A percentile compares a stretch with the other conserved stretches of the same genome.
phyloP scores from a whole-genome alignment of 2,797 vertebrate species.

The Neoniphon sammara region DNA sequence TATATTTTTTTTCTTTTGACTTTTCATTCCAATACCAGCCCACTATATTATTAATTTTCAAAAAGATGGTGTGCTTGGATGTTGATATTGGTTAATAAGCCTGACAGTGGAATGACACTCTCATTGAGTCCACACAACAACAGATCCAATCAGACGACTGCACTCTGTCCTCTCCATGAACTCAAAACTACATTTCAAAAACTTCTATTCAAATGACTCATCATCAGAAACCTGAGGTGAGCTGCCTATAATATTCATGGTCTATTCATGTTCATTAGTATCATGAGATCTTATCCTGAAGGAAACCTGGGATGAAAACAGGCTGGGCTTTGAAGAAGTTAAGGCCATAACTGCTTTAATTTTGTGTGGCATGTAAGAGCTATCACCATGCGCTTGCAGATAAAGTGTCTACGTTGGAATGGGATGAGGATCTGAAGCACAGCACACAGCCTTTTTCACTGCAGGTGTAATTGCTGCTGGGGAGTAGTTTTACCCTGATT shows the following conservation, averaged over 20 bases:
- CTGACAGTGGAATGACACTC: constrained; percentile 33
- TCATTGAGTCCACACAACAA: constrained; percentile 4
- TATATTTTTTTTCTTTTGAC: too few relatives aligned
- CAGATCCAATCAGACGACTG: constrained; percentile 16
- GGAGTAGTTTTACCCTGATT: constrained; percentile 14
- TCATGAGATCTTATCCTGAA: constrained; percentile 26
- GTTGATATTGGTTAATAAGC: not conserved
- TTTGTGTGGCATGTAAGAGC: constrained; percentile 8
- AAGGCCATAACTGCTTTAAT: constrained; percentile 33
- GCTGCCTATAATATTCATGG: constrained; percentile 12
- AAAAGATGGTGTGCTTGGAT: not conserved
- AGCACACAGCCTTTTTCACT: constrained; percentile 33
- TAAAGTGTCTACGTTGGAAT: constrained; percentile 35
- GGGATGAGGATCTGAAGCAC: constrained; percentile 24
- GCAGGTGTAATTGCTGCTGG: constrained; percentile 38
- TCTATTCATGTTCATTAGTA: constrained; percentile 15
- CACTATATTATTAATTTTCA: not conserved
- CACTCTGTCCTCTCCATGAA: constrained; percentile 41
- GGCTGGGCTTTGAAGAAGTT: constrained; percentile 10
- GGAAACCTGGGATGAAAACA: constrained; percentile 17
- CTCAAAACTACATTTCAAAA: constrained; percentile 24
- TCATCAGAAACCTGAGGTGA: constrained; percentile 38
- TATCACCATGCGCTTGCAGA: constrained; percentile 13
- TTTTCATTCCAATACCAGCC: too few relatives aligned
- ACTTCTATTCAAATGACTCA: constrained; percentile 21